Evolutionary conservation across 2,888 invertebrate genomes (phyloP), one percentile per base, ranked within the genome.

Genomic region (Nowickia ferox): DNA sequence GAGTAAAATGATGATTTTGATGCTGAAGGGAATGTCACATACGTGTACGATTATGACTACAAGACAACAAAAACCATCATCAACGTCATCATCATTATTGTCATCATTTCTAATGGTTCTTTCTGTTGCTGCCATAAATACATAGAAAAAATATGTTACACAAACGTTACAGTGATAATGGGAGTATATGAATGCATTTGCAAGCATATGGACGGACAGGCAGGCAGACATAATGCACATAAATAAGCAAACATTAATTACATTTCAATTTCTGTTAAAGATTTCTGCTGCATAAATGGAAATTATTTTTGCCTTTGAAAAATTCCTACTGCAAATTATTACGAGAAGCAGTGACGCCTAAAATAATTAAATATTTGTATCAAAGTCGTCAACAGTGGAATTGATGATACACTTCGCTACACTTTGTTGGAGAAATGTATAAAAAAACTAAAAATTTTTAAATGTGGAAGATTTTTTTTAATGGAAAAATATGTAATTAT

Each of bases 241-340:
- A 72, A 46, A 66, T 38, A 72, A 53, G 72, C 72, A 72, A 66
- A 83, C 71, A 71, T 77, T 83, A 78, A 83, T 83, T 78, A 78
- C 77, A 83, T 72, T 83, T 83, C 65, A 83, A 83, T 78, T 83
- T 78, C 44, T 66, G n/a, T 19, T 6, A 19, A 72, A 72, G 65
- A 72, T 65, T 83, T 77, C 42, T 48, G 15, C 42, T 48, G 15
- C 30, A 72, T 44, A 72, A 77, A 83, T 66, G 51, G 51, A 71
- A 83, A 77, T 48, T 38, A 46, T 55, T 63, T 69, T 69, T 48
- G 55, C 42, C 40, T 65, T 53, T 59, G 8, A 38, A 40, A 30
- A 53, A 77, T 53, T 65, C 59, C 82, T 55, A 65, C 30, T 63
- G 42, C 11, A 42, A 82, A 82, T 82, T 65, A 65, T 71, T 76